Conservation (phyloP, 2,888 invertebrate genomes). For the Drosophila antonietae region DNA sequence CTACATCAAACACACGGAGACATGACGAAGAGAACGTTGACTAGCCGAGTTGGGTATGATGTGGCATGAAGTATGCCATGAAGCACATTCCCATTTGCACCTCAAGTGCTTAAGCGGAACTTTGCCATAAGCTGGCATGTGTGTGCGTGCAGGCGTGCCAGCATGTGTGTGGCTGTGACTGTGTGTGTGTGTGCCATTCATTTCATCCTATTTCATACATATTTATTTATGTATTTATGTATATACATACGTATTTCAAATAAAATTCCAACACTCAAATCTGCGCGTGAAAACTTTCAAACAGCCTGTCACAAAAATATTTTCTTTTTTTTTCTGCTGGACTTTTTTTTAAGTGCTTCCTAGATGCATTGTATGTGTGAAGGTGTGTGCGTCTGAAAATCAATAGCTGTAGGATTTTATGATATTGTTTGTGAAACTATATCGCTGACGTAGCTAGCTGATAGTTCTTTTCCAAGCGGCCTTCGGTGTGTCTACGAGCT, state of each 20-base stretch:
- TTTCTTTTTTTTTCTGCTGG: constrained; percentile 8
- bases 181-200: constrained; percentile 14
- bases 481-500: constrained; percentile 25
- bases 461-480: constrained; percentile 20
- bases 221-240: not conserved
- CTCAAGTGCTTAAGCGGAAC: constrained; percentile 66
- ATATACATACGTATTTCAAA: constrained; percentile 37
- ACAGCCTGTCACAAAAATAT: constrained; percentile 52
- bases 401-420: constrained; percentile 36
- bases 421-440: constrained; percentile 28
- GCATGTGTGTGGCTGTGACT: constrained; percentile 19
- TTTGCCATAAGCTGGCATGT: constrained; percentile 51
- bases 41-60: not conserved
- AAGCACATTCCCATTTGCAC: constrained; percentile 65
- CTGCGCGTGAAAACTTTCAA: constrained; percentile 53
- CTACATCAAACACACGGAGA: constrained; percentile 68
- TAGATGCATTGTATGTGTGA: constrained; percentile 19
- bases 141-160: constrained; percentile 37
- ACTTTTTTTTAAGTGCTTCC: constrained; percentile 42
- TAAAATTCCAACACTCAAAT: constrained; percentile 62
- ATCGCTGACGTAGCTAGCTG: constrained; percentile 45
- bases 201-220: constrained; percentile 20
- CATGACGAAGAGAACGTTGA: not conserved
- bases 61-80: constrained; percentile 6
- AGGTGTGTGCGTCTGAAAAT: constrained; percentile 33